A percentile compares a stretch with the other conserved stretches of the same genome.
Conservation (phyloP, 2,888 invertebrate genomes). For the Pachymerium ferrugineum region DNA sequence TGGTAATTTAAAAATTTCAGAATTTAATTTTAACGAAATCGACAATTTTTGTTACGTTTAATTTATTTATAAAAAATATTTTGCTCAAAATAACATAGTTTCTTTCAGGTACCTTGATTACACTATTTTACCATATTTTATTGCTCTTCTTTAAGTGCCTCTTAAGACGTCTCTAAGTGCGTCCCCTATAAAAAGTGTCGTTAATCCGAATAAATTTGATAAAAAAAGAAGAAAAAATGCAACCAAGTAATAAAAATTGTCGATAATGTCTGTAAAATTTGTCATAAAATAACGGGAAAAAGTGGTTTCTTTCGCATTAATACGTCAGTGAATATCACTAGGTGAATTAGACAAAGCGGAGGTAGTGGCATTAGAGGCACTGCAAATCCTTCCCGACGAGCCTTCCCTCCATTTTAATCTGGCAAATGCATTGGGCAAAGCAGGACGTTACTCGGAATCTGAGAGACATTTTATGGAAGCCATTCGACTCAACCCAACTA, state of each 20-base stretch:
- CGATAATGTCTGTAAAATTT: background rate
- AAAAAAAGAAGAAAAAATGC: too few species aligned
- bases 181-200: too few species aligned
- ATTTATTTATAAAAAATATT: too few species aligned
- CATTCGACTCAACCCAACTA: constrained; percentile 59
- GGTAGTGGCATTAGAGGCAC: constrained; percentile 62
- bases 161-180: too few species aligned
- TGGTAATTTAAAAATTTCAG: constrained; percentile 46
- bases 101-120: too few species aligned
- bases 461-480: constrained; percentile 74
- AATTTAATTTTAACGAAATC: background rate
- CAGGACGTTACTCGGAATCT: constrained; percentile 67
- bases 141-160: too few species aligned
- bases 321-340: constrained; percentile 42
- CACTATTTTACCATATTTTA: too few species aligned
- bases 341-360: constrained; percentile 64
- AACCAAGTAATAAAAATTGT: background rate
- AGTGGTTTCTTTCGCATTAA: background rate
- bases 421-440: constrained; percentile 82
- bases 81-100: too few species aligned
- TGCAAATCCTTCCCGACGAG: constrained; percentile 65
- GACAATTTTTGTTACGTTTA: background rate
- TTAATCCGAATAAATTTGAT: too few species aligned
- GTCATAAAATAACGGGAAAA: background rate
- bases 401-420: constrained; percentile 76